Evolutionary conservation across 1,140 invertebrate species (phyloP), one percentile per base, ranked within the genome.

Genomic region (Galleria mellonella): DNA sequence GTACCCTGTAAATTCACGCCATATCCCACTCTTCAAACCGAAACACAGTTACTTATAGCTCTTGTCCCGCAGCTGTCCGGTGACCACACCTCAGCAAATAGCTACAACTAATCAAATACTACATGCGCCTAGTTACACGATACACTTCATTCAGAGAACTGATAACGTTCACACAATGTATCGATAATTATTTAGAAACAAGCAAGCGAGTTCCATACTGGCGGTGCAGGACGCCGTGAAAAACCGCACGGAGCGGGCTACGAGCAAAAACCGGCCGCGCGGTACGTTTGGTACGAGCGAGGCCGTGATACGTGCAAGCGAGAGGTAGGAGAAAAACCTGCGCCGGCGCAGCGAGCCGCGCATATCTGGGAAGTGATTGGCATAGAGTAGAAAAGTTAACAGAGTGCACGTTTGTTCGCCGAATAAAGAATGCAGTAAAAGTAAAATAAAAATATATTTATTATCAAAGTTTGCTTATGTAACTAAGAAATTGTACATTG

Each of bases 211-310:
- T 23, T 14, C 14, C 35, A 37, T 15, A 37, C 13, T 3, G 14
- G 15, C 35, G n/a, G 15, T 2, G 11, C 35, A 37, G 35, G 35
- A 37, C 35, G 2, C 11, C 32, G 41, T 48, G 50, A 49, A 50
- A 50, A 55, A 51, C 49, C 40, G 31, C 40, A 38, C 43, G 38
- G n/a, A 27, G 32, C n/a, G 27, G n/a, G 23, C 29, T 17, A 12
- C 10, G 29, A 13, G 55, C 51, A 65, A 65, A 65, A 65, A 65
- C 41, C 44, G 12, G 37, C 9, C 4, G 12, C n/a, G 58, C 65
- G 65, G 65, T 38, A 39, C 59, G 56, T 69, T 53, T 65, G 62
- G 58, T 39, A 41, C 6, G 62, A 62, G 47, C 32, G 54, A 55
- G 58, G 54, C 5, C 27, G 51, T 7, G 5, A 29, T 12, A 31